Evolutionary conservation across 2,113 vertebrate species (phyloP).

Genomic region (Antidorcas marsupialis): DNA sequence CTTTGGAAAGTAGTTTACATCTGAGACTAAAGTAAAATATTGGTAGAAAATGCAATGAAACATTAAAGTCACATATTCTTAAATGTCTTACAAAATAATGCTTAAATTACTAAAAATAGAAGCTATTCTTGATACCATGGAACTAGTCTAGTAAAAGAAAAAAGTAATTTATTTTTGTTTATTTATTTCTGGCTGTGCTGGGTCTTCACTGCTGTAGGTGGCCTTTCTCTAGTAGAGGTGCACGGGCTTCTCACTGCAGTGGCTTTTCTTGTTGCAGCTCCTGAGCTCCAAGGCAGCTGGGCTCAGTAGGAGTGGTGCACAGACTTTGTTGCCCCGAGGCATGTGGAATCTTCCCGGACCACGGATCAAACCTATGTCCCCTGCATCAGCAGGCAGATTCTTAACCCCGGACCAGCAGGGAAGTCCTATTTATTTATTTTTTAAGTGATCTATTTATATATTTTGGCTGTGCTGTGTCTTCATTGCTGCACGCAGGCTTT

Average conservation of each 20-base stretch:
- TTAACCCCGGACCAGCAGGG: background rate
- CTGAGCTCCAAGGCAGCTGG: background rate
- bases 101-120: background rate
- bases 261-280: background rate
- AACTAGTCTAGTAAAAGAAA: background rate
- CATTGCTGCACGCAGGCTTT: background rate
- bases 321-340: background rate
- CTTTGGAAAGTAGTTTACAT: background rate
- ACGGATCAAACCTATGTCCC: background rate
- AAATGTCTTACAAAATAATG: background rate
- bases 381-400: background rate
- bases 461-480: background rate
- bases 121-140: background rate
- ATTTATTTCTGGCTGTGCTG: background rate
- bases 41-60: background rate
- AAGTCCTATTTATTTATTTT: background rate
- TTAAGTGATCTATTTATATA: background rate
- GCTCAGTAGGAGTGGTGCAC: accelerated
- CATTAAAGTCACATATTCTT: background rate
- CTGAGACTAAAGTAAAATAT: background rate
- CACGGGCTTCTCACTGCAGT: background rate
- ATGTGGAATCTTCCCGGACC: background rate
- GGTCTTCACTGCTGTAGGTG: background rate
- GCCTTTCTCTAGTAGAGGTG: background rate
- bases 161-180: background rate